Percentiles rank a stretch among this genome's conserved stretches.
Conservation (phyloP, 2,888 invertebrate species). For the Diarsia mendica region DNA sequence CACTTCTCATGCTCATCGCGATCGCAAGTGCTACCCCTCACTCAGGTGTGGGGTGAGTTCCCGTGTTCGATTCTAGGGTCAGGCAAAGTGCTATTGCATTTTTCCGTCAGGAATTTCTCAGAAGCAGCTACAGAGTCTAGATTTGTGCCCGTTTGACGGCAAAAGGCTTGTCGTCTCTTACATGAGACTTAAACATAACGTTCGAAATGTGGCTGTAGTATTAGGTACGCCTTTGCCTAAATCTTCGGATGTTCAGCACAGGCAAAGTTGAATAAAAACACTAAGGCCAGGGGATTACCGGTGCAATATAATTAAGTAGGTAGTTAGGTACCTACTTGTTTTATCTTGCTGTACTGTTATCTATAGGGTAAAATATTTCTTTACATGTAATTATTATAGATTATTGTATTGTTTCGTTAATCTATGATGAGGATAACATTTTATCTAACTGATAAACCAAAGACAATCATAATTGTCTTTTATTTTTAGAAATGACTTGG, state of each 20-base stretch:
- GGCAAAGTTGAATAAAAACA: not conserved
- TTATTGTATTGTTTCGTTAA: slow-evolving; percentile 19
- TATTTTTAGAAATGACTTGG: slow-evolving; percentile 42
- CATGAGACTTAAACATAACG: too few relatives aligned
- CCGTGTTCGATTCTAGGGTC: not conserved
- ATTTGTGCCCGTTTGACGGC: too few relatives aligned
- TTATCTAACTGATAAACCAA: slow-evolving; percentile 26
- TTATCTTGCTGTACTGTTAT: slow-evolving; percentile 15
- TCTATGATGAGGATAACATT: slow-evolving; percentile 4
- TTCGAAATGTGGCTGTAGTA: too few relatives aligned
- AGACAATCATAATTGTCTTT: not conserved
- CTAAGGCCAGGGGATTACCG: not conserved
- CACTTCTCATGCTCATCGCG: too few relatives aligned
- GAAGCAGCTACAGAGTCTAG: not conserved
- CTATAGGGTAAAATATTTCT: not conserved
- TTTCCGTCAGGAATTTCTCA: not conserved
- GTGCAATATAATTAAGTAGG: not conserved
- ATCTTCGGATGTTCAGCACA: too few relatives aligned
- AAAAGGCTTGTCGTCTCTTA: too few relatives aligned
- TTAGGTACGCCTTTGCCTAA: too few relatives aligned
- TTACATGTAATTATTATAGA: not conserved
- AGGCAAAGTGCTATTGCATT: not conserved
- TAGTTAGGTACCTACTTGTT: not conserved
- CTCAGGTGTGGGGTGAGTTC: too few relatives aligned
- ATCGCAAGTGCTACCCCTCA: not conserved